A percentile compares a stretch with the other conserved stretches of the same genome.
phyloP scores from a whole-genome alignment of 1,140 invertebrate species.

The Arctopsyche grandis region DNA sequence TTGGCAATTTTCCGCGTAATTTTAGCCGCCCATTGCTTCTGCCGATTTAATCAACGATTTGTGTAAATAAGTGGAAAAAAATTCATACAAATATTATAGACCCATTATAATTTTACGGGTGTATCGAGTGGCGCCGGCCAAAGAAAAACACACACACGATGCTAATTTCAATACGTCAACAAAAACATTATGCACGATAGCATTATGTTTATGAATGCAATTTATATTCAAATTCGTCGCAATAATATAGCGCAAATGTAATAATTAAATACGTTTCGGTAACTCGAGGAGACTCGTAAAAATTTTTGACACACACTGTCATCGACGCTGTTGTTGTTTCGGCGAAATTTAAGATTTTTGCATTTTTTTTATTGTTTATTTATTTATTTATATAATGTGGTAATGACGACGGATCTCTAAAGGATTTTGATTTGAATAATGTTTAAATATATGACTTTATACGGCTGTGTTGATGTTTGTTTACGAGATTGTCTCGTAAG shows the following conservation, averaged over 20 bases:
- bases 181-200: slow-evolving; percentile 1
- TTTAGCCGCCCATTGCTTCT: too few relatives aligned
- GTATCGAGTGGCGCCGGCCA: background rate
- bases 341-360: background rate
- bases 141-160: background rate
- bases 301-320: slow-evolving; percentile 13
- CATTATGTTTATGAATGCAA: background rate
- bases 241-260: slow-evolving; percentile 13
- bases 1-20: too few relatives aligned
- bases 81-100: too few relatives aligned
- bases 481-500: too few relatives aligned
- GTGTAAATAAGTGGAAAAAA: too few relatives aligned
- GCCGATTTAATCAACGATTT: too few relatives aligned
- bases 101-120: background rate
- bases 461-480: too few relatives aligned
- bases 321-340: background rate
- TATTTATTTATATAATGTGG: too few relatives aligned
- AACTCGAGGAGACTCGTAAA: background rate
- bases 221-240: slow-evolving; percentile 18
- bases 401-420: too few relatives aligned
- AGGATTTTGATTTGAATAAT: too few relatives aligned
- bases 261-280: slow-evolving; percentile 8
- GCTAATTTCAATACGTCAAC: background rate
- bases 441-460: too few relatives aligned
- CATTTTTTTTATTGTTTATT: background rate